A percentile compares a stretch with the other conserved stretches of the same genome.
phyloP scores from a whole-genome alignment of 2,113 vertebrate genomes.

The Columba livia region DNA sequence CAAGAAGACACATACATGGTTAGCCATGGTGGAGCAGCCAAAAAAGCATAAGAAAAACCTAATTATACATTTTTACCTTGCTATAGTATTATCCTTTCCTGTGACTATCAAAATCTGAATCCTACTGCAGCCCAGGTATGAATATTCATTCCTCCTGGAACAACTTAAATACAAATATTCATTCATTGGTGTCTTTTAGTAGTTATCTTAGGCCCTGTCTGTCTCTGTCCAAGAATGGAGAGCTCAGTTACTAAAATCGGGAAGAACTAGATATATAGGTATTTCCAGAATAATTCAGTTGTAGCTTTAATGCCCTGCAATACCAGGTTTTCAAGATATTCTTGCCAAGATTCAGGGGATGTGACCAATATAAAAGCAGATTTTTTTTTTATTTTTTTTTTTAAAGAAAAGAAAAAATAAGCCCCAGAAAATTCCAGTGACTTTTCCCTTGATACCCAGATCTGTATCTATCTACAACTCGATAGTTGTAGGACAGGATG shows the following conservation, averaged over 20 bases:
- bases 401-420: neutral
- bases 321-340: neutral
- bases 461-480: slow-evolving; percentile 9
- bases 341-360: neutral
- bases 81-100: neutral
- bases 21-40: fast-evolving
- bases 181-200: neutral
- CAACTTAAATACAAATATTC: neutral
- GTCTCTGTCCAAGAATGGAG: neutral
- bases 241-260: neutral
- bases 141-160: neutral
- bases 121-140: neutral
- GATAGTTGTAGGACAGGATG: slow-evolving; percentile 10
- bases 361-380: neutral
- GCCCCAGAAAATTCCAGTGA: neutral
- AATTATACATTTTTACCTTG: neutral
- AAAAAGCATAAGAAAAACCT: neutral
- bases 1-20: fast-evolving
- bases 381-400: neutral
- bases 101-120: neutral
- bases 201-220: neutral
- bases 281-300: neutral
- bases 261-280: neutral
- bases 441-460: neutral
- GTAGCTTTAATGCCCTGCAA: neutral